Conservation (phyloP, 1,140 invertebrate species). For the Drosophila ficusphila region DNA sequence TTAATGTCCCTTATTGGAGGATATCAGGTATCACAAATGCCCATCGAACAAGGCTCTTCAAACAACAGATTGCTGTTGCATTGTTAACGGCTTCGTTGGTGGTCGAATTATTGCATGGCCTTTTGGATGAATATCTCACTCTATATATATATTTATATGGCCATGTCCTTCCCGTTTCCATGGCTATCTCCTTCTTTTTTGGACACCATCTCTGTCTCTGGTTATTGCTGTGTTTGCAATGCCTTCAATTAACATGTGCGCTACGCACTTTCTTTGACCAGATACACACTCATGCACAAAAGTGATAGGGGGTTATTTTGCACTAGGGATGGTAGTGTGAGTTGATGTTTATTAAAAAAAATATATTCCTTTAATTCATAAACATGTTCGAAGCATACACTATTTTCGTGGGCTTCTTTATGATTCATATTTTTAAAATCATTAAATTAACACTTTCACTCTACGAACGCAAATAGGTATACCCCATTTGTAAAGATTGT, state of each 20-base stretch:
- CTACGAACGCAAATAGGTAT: too few species aligned
- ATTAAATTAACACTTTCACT: too few species aligned
- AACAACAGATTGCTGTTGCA: constrained; percentile 6
- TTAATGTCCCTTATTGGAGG: background rate
- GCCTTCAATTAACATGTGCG: constrained; percentile 76
- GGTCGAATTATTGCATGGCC: constrained; percentile 45
- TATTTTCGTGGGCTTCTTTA: too few species aligned
- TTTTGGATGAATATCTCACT: background rate
- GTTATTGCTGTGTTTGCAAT: constrained; percentile 53
- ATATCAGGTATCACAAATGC: constrained; percentile 9
- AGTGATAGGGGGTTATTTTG: constrained; percentile 56
- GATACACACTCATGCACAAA: constrained; percentile 18
- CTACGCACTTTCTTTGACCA: constrained; percentile 70
- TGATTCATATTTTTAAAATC: too few species aligned
- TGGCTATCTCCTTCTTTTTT: constrained; percentile 16
- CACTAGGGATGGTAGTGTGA: background rate
- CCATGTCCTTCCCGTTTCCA: background rate
- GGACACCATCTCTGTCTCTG: constrained; percentile 2
- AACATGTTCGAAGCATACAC: too few species aligned
- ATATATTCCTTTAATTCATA: background rate
- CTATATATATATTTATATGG: background rate
- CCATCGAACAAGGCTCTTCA: constrained; percentile 4
- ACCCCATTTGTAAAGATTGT: too few species aligned
- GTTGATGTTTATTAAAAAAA: background rate
- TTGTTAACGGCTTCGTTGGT: constrained; percentile 10